Conservation (phyloP, 2,797 vertebrate species). For the Craterocephalus amniculus region DNA sequence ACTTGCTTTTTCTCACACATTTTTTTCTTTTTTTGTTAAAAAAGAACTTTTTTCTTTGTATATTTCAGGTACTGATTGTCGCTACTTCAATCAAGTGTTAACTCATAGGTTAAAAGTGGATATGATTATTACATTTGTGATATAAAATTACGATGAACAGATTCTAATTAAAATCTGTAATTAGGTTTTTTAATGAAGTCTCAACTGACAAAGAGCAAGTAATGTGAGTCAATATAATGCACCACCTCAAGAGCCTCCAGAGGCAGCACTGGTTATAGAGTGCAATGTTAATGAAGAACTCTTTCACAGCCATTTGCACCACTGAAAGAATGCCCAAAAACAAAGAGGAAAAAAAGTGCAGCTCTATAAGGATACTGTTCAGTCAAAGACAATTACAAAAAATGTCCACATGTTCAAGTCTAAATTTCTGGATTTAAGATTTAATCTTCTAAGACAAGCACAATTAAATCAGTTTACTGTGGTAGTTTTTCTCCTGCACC, state of each 20-base stretch:
- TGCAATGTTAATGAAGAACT: constrained; percentile 76
- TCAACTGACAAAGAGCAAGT: constrained; percentile 78
- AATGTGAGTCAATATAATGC: constrained; percentile 69
- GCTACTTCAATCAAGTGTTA: constrained; percentile 39
- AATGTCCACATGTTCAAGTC: background rate
- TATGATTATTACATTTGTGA: constrained; percentile 68
- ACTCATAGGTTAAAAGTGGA: constrained; percentile 47
- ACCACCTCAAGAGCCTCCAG: constrained; percentile 65
- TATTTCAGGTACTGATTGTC: constrained; percentile 24
- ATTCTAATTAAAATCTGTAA: constrained; percentile 82
- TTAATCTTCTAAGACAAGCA: constrained; percentile 10
- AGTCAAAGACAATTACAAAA: constrained; percentile 2
- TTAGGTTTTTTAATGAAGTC: constrained; percentile 78
- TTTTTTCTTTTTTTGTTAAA: background rate
- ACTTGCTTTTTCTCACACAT: no score
- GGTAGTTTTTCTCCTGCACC: background rate
- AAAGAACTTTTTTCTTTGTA: background rate
- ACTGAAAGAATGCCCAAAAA: constrained; percentile 20
- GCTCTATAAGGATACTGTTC: constrained; percentile 20
- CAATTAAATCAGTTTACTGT: constrained; percentile 25
- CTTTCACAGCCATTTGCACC: constrained; percentile 54
- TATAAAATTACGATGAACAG: constrained; percentile 70
- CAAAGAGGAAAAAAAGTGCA: constrained; percentile 8
- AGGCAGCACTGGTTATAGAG: constrained; percentile 61
- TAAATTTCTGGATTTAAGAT: constrained; percentile 11